Conservation (phyloP, 2,797 vertebrate species). For the Enteromius argenteus region DNA sequence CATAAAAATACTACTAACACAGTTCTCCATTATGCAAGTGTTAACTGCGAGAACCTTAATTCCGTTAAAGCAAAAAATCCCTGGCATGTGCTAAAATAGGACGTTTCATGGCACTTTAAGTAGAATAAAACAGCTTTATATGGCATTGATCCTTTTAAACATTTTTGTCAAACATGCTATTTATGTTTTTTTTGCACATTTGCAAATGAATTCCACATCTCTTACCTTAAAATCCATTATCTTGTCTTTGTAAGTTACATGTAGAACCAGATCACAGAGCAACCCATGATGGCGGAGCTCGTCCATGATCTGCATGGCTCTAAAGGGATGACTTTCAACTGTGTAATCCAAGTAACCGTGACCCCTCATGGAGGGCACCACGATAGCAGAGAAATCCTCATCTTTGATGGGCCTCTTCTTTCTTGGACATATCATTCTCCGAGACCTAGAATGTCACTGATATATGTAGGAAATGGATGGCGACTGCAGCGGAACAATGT, state of each 20-base stretch:
- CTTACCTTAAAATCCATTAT: slow-evolving; percentile 80
- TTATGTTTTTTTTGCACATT: neutral
- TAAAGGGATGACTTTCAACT: slow-evolving; percentile 79
- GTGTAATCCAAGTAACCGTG: slow-evolving; percentile 84
- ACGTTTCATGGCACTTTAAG: neutral
- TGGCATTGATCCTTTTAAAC: neutral
- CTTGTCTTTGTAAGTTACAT: slow-evolving; percentile 78
- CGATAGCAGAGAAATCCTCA: slow-evolving; percentile 78
- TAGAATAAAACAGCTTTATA: neutral
- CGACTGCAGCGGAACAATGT: slow-evolving; percentile 1
- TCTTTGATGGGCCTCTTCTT: slow-evolving; percentile 74
- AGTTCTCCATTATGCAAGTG: neutral
- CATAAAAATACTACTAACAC: neutral
- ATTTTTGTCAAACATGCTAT: neutral
- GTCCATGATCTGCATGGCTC: slow-evolving; percentile 78
- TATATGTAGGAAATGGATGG: neutral
- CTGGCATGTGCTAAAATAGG: neutral
- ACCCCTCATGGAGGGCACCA: slow-evolving; percentile 81
- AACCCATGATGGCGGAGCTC: slow-evolving; percentile 79
- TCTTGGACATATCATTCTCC: slow-evolving; percentile 80
- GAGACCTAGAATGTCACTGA: slow-evolving; percentile 11
- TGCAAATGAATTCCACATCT: neutral
- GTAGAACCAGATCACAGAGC: slow-evolving; percentile 83
- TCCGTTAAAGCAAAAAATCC: neutral
- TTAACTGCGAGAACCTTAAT: neutral